These are phyloP conservation scores for Carcina quercana DNA, from an alignment of 2,888 invertebrate genomes.

Conservation along the genomic window DNA sequence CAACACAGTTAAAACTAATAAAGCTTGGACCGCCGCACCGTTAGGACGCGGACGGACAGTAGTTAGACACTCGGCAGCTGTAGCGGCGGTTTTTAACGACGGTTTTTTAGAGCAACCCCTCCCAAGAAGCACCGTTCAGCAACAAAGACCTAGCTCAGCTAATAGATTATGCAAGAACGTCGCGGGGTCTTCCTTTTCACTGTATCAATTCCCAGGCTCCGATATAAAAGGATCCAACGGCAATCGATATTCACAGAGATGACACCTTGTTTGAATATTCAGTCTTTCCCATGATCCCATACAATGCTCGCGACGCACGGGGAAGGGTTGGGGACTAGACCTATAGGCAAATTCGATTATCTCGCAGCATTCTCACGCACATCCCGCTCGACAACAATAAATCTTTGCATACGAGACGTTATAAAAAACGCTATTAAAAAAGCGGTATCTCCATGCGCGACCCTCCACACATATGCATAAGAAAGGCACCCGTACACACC, in stretches of 20 bases:
- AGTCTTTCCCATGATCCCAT: slow-evolving; percentile 63
- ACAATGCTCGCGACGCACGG: slow-evolving; percentile 53
- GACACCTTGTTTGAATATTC: slow-evolving; percentile 75
- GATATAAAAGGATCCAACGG: slow-evolving; percentile 58
- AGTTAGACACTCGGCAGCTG: slow-evolving; percentile 46
- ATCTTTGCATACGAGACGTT: slow-evolving; percentile 68
- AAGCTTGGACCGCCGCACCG: slow-evolving; percentile 19
- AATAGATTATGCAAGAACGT: slow-evolving; percentile 72
- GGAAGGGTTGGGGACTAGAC: slow-evolving; percentile 65
- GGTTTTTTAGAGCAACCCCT: slow-evolving; percentile 53
- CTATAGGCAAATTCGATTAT: slow-evolving; percentile 74
- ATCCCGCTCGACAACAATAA: slow-evolving; percentile 62
- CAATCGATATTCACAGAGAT: slow-evolving; percentile 73
- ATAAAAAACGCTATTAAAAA: slow-evolving; percentile 68
- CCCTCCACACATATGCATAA: slow-evolving; percentile 66
- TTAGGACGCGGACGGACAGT: slow-evolving; percentile 42
- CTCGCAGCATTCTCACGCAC: slow-evolving; percentile 69
- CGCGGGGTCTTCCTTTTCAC: slow-evolving; percentile 63
- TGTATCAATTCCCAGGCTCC: slow-evolving; percentile 67
- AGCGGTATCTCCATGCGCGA: slow-evolving; percentile 61
- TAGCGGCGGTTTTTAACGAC: slow-evolving; percentile 64
- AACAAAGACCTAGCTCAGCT: slow-evolving; percentile 40
- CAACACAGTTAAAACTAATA: slow-evolving; percentile 33
- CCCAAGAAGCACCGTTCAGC: slow-evolving; percentile 51
- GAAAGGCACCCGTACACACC: slow-evolving; percentile 57